Evolutionary conservation across 2,888 invertebrate genomes (phyloP), one percentile per base, ranked within the genome.

Genomic region (Eremobia ochroleuca): DNA sequence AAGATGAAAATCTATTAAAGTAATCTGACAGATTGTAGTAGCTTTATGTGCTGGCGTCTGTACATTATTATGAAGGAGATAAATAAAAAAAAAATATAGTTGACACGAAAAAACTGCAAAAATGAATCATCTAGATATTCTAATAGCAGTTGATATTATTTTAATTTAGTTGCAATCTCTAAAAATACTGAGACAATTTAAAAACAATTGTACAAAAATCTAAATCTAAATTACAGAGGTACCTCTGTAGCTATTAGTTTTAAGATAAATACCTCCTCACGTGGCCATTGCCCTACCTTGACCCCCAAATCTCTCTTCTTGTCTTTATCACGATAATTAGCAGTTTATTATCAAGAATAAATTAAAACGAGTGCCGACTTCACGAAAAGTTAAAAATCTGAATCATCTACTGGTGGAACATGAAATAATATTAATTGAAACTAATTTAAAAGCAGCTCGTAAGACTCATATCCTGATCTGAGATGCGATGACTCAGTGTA

Each of bases 401-500:
- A 64, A 37, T 62, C n/a, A 11, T 6, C 5, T 31, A 28, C 71
- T 59, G 21, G 58, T 25, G 52, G 8, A 55, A 55, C 15, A 13
- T 15, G 31, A 49, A 61, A 46, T 31, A 6, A 49, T 34, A 5
- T 28, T 40, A 9, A 59, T 52, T 77, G 4, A n/a, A 65, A 52
- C 31, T 8, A 46, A 79, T 73, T 78, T 55, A 25, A n/a, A n/a
- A 21, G 43, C 15, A n/a, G 21, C 37, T 55, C 2, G 8, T 62
- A 31, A 62, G 31, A 79, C 31, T 55, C 46, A 55, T 78, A 21
- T 62, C 61, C 52, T 62, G 31, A 28, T 34, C 34, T 40, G 52
- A 78, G 40, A 77, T 18, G 13, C 8, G 11, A 34, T 66, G 65
- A 79, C 3, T 73, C 72, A 61, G 11, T 46, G n/a, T 15, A 31